Conservation (phyloP, 2,888 invertebrate genomes). For the Biston stratarius region DNA sequence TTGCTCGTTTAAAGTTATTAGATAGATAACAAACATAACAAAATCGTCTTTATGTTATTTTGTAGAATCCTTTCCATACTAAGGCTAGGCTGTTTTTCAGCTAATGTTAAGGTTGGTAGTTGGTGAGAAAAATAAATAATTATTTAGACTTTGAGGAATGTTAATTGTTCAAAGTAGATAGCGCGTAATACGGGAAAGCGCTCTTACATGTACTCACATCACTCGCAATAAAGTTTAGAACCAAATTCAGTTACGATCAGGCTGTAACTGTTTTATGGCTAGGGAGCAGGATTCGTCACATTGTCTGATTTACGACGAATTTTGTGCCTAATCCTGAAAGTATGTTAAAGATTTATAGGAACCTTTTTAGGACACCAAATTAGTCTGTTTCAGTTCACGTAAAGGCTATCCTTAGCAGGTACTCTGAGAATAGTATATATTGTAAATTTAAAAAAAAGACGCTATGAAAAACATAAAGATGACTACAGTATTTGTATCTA, state of each 20-base stretch:
- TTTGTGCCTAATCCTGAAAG: conserved; percentile 24
- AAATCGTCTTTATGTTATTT: too few relatives aligned
- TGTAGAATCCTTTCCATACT: too few relatives aligned
- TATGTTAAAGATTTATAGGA: conserved; percentile 14
- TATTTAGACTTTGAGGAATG: too few relatives aligned
- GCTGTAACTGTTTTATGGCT: conserved; percentile 54
- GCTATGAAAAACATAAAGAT: too few relatives aligned
- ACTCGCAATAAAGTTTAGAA: conserved; percentile 54
- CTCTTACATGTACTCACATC: conserved; percentile 48
- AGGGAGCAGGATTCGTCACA: conserved; percentile 27
- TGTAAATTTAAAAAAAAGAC: too few relatives aligned
- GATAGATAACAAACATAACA: too few relatives aligned
- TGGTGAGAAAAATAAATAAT: too few relatives aligned
- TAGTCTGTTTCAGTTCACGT: background rate
- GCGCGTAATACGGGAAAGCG: too few relatives aligned
- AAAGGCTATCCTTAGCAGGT: background rate
- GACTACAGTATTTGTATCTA: too few relatives aligned
- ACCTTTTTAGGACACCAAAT: background rate
- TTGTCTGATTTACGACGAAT: conserved; percentile 33
- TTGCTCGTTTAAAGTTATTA: too few relatives aligned
- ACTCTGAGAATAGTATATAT: background rate
- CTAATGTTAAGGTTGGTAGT: too few relatives aligned
- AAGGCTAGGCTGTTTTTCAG: too few relatives aligned
- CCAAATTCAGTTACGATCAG: conserved; percentile 53
- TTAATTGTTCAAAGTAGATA: background rate